phyloP scores from a whole-genome alignment of 2,797 vertebrate genomes.

The Gallinago stenura region DNA sequence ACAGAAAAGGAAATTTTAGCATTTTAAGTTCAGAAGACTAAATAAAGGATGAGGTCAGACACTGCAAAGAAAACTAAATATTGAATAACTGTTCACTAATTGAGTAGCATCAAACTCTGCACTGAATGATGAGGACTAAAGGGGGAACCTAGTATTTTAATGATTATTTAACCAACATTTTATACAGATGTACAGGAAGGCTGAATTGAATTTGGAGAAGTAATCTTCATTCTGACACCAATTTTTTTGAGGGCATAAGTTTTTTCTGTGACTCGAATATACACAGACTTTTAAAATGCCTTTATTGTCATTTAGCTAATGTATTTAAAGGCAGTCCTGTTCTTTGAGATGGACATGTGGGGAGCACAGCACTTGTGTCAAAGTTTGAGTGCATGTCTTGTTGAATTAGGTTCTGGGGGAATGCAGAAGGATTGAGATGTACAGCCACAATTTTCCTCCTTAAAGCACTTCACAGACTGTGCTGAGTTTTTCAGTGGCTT shows the following conservation, averaged over 20 bases:
- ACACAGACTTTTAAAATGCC: background rate
- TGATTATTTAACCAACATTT: background rate
- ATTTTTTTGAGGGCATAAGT: background rate
- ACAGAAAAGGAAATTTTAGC: background rate
- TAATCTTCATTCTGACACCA: background rate
- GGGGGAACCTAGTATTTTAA: background rate
- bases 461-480: accelerated
- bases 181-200: background rate
- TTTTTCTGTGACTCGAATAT: background rate
- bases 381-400: background rate
- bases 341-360: background rate
- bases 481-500: background rate
- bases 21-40: conserved; percentile 38
- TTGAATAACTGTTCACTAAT: conserved; percentile 8
- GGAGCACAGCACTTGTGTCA: background rate
- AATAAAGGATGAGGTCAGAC: conserved; percentile 32
- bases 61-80: background rate
- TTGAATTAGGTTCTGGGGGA: background rate
- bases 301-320: background rate
- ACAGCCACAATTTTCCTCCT: background rate
- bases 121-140: background rate
- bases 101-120: conserved; percentile 8
- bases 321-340: background rate
- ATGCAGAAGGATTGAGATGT: background rate
- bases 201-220: background rate